A percentile compares a stretch with the other conserved stretches of the same genome.
Evolutionary conservation across 2,113 vertebrate species (phyloP).

Genomic region (Aptenodytes patagonicus): DNA sequence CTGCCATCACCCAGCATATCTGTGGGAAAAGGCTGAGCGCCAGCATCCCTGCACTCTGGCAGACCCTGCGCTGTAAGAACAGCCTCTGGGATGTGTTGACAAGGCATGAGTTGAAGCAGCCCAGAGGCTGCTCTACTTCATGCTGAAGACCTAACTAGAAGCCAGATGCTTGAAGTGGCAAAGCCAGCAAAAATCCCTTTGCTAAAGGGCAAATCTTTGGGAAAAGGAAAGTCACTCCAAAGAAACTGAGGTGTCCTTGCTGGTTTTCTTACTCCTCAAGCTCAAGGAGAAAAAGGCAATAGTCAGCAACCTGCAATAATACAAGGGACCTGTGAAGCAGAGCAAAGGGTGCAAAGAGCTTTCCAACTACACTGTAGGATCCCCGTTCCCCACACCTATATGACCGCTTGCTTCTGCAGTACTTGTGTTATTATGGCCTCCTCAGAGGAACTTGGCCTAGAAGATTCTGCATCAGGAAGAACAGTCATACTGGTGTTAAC

Average conservation of each 20-base stretch:
- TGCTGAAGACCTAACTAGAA: neutral
- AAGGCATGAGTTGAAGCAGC: conserved; percentile 1
- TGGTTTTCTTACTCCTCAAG: neutral
- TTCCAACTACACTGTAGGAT: neutral
- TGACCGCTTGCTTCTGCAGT: neutral
- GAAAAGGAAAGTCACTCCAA: neutral
- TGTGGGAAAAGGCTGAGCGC: conserved; percentile 26
- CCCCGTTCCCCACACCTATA: fast-evolving
- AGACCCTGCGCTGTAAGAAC: conserved; percentile 1
- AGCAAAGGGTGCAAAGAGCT: neutral
- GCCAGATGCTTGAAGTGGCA: neutral
- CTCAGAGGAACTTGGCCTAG: neutral
- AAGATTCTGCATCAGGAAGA: neutral
- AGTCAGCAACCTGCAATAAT: neutral
- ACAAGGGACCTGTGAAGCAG: neutral
- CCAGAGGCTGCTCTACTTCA: neutral
- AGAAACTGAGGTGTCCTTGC: neutral
- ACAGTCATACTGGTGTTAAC: neutral
- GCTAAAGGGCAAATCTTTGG: neutral
- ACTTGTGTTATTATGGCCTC: neutral
- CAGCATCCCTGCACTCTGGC: conserved; percentile 37
- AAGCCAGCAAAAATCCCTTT: neutral
- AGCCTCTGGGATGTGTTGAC: neutral
- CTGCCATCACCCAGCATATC: neutral
- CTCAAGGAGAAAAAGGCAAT: neutral